Conservation (phyloP, 2,113 vertebrate genomes). For the Rynchops niger region DNA sequence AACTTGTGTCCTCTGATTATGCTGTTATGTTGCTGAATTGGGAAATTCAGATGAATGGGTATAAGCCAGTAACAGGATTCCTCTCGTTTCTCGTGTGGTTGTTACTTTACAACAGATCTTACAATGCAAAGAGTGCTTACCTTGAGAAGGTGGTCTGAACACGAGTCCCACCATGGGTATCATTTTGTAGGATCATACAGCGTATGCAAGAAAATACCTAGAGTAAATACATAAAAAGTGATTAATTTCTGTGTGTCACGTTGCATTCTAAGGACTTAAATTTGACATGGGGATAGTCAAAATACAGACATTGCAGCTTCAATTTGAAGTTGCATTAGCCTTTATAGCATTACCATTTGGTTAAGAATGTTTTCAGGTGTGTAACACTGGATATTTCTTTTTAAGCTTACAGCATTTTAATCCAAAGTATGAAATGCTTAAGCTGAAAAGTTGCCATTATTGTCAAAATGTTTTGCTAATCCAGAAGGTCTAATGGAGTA, state of each 20-base stretch:
- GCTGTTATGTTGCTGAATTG: background rate
- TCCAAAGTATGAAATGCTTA: slow-evolving; percentile 66
- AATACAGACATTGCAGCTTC: slow-evolving; percentile 47
- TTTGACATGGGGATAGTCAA: slow-evolving; percentile 37
- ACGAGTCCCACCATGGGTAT: background rate
- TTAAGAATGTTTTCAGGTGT: slow-evolving; percentile 55
- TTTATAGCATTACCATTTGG: slow-evolving; percentile 47
- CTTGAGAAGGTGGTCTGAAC: background rate
- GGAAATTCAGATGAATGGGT: background rate
- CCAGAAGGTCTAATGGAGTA: slow-evolving; percentile 63
- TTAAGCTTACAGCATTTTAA: slow-evolving; percentile 61
- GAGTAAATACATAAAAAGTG: slow-evolving; percentile 29
- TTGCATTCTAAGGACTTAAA: slow-evolving; percentile 65
- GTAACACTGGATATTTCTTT: slow-evolving; percentile 62
- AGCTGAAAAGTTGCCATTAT: slow-evolving; percentile 58
- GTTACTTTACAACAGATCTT: background rate
- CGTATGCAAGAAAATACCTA: slow-evolving; percentile 44
- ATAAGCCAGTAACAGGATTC: background rate
- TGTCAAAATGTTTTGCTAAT: slow-evolving; percentile 68
- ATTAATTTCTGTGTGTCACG: slow-evolving; percentile 59
- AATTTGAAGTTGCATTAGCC: slow-evolving; percentile 54
- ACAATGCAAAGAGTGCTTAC: background rate
- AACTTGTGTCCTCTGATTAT: slow-evolving; percentile 4
- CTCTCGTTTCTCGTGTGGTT: background rate
- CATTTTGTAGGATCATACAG: background rate